Evolutionary conservation across 2,888 invertebrate genomes (phyloP), one percentile per base, ranked within the genome.

Genomic region (Tromatobia lineatoria): DNA sequence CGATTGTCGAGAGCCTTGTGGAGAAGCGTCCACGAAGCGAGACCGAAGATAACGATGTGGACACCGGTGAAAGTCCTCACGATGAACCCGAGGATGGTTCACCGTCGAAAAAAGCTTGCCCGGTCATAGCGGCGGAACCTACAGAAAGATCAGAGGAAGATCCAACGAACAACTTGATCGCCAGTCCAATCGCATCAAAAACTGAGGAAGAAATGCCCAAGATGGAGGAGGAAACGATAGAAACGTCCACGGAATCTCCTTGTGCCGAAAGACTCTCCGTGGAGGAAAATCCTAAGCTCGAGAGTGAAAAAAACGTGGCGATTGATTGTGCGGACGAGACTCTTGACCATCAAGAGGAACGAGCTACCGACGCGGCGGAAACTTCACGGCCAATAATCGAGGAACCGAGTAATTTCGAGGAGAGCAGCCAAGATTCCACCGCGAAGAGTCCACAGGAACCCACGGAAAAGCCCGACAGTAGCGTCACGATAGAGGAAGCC

Each of bases 401-500:
- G 47, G 85, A 88, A 61, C 87, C 87, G 13, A 69, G 20, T n/a
- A n/a, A n/a, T 18, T 20, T 57, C 10, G 86, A 87, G n/a, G 83
- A 85, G 54, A 80, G 1, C 34, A 66, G 34, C 10, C 75, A 80
- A 13, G 66, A 81, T 50, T 50, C 15, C 29, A 13, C 38, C 13
- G 59, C 34, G 45, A 23, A 42, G 18, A 70, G 29, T 54, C 50
- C 45, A 20, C 61, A 25, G n/a, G 45, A 11, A 50, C 59, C 77
- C 10, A 45, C 38, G 13, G 83, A 85, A 25, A 80, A 88, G 18
- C 45, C 61, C 29, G 83, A 79, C 8, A 59, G 74, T n/a, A 59
- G 82, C 0, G 82, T 88, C 6, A 90, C 88, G 10, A 92, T 92
- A 87, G 91, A 90, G 66, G 93, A 93, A 86, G 86, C 90, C n/a